Base-by-base conservation (phyloP, 2,888 invertebrate species). In the Meta bourneti region DNA sequence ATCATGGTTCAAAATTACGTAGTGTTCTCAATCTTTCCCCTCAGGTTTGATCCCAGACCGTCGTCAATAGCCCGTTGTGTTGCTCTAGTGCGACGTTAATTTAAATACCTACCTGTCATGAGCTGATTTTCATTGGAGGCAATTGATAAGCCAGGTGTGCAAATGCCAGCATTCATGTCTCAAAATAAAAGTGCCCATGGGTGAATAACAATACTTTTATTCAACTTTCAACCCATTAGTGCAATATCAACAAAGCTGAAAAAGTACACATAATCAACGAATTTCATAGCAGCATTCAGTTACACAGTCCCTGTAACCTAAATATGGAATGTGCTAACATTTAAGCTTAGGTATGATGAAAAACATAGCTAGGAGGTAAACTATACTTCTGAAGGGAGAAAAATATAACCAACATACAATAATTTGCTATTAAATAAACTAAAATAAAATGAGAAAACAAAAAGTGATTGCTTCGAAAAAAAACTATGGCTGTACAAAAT, bases 241-340 rank as follows among this genome's bases (percentile, higher is more conserved):
- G 90, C 75, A 90, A 86, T 79, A 72, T 91, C 86, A 91, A 91
- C 90, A 91, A 72, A 90, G 75, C 77, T 77, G 81, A 91, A 91
- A 86, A 86, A 82, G 77, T 86, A 91, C 75, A 91, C 77, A 82
- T 77, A 16, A 82, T 34, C 34, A 34, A 34, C 82, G 54, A 52
- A 71, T 81, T 77, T 74, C 90, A 81, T 84, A 80, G 77, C 88
- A 81, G 71, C 88, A 90, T 86, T 78, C 78, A 70, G 70, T 78
- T 77, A 82, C 83, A 70, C 71, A 91, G 54, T 85, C 72, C 74
- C 81, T 52, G 80, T 19, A 74, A 75, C 72, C 90, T 90, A 86
- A 86, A 82, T 54, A 86, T 87, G 86, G 90, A 91, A 91, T 91
- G 90, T 81, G 90, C 86, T 81, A 82, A 77, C 71, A 54, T 74